Conservation (phyloP, 2,888 invertebrate genomes). For the Thyatira batis region DNA sequence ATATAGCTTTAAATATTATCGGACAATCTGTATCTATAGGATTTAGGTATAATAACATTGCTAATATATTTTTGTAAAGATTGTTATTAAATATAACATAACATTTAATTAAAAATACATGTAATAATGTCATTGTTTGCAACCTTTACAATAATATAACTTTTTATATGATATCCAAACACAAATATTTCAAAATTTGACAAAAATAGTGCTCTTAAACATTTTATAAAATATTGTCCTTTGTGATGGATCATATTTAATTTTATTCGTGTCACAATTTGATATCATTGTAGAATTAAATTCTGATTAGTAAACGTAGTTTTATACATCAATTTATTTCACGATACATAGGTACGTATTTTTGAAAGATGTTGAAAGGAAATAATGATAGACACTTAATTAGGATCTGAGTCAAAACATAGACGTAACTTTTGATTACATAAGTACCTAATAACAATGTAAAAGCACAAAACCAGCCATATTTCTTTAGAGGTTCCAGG, state of each 20-base stretch:
- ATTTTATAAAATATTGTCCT: slow-evolving; percentile 65
- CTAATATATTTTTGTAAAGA: background rate
- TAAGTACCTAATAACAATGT: no score
- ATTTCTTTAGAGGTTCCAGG: no score
- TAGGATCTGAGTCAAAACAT: no score
- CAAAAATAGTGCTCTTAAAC: slow-evolving; percentile 65
- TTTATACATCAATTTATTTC: background rate
- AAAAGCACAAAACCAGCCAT: background rate
- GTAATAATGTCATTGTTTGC: background rate
- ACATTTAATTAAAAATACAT: background rate
- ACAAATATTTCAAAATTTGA: slow-evolving; percentile 38
- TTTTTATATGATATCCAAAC: slow-evolving; percentile 19
- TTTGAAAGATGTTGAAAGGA: background rate
- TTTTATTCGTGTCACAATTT: slow-evolving; percentile 7
- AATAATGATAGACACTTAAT: no score
- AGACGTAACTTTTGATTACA: no score
- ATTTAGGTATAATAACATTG: slow-evolving; percentile 1
- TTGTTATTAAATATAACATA: background rate
- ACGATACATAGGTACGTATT: background rate
- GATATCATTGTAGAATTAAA: background rate
- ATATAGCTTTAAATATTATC: slow-evolving; percentile 12
- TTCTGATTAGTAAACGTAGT: background rate
- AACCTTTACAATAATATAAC: background rate
- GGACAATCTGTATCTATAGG: background rate
- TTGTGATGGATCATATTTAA: slow-evolving; percentile 41